phyloP scores from a whole-genome alignment of 2,888 invertebrate genomes.

The Chromoteleia sp. region DNA sequence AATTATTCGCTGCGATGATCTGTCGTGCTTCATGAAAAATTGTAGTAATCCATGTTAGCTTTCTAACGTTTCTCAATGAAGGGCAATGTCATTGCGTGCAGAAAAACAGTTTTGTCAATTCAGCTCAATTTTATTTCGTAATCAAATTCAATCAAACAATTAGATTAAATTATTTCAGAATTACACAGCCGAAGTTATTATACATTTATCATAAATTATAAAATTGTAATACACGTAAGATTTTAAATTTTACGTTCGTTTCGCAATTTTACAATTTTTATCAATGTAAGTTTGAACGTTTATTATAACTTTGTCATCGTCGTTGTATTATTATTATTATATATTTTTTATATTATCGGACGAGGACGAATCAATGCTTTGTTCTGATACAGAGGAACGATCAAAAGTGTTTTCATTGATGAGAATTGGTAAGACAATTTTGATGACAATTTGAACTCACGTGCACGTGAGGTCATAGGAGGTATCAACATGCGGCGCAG shows the following conservation, averaged over 20 bases:
- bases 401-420: constrained; percentile 31
- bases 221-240: too few species aligned
- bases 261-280: too few species aligned
- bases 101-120: neutral
- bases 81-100: constrained; percentile 25
- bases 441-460: constrained; percentile 52
- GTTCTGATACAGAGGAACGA: constrained; percentile 12
- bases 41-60: constrained; percentile 10
- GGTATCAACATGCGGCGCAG: constrained; percentile 42
- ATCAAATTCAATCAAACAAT: neutral
- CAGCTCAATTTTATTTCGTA: neutral
- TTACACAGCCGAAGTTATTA: too few species aligned
- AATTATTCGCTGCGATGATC: constrained; percentile 36
- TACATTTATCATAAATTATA: too few species aligned
- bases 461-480: constrained; percentile 58
- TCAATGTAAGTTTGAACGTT: too few species aligned
- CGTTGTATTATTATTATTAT: neutral
- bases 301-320: neutral
- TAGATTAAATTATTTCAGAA: neutral
- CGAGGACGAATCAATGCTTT: neutral
- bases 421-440: constrained; percentile 46
- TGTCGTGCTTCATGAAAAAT: constrained; percentile 28
- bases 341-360: neutral
- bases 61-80: constrained; percentile 39
- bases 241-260: too few species aligned